Evolutionary conservation across 2,113 vertebrate genomes (phyloP).

Genomic region (Hiodon alosoides): DNA sequence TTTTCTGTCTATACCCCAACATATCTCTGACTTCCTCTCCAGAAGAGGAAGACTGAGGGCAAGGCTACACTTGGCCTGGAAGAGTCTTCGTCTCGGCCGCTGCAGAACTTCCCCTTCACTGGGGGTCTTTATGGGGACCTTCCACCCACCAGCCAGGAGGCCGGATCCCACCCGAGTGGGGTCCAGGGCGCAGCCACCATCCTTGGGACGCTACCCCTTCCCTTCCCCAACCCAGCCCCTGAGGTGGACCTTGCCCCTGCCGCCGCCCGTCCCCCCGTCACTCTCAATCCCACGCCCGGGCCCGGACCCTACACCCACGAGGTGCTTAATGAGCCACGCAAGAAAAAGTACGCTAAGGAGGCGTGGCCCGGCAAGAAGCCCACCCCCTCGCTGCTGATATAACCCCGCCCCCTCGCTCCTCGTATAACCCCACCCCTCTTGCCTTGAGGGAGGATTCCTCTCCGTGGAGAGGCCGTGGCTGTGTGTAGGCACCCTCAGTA

Average conservation of each 20-base stretch:
- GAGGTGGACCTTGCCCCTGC: slow-evolving; percentile 76
- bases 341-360: slow-evolving; percentile 87
- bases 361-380: slow-evolving; percentile 89
- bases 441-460: background rate
- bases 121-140: slow-evolving; percentile 76
- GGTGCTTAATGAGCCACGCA: slow-evolving; percentile 77
- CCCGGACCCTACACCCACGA: slow-evolving; percentile 74
- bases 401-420: slow-evolving; percentile 39
- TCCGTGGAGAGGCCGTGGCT: background rate
- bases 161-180: slow-evolving; percentile 54
- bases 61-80: slow-evolving; percentile 62
- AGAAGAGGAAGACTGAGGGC: slow-evolving; percentile 76
- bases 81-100: slow-evolving; percentile 62
- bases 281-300: slow-evolving; percentile 68
- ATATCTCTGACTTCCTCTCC: slow-evolving; percentile 7
- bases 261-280: slow-evolving; percentile 65
- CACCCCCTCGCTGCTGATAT: slow-evolving; percentile 80
- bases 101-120: slow-evolving; percentile 76
- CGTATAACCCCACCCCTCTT: background rate
- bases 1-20: too few species aligned
- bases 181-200: slow-evolving; percentile 73
- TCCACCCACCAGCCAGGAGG: slow-evolving; percentile 73
- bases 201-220: slow-evolving; percentile 70
- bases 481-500: background rate
- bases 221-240: slow-evolving; percentile 80